A percentile compares a stretch with the other conserved stretches of the same genome.
phyloP scores from a whole-genome alignment of 2,113 vertebrate species.

The Sprattus sprattus region DNA sequence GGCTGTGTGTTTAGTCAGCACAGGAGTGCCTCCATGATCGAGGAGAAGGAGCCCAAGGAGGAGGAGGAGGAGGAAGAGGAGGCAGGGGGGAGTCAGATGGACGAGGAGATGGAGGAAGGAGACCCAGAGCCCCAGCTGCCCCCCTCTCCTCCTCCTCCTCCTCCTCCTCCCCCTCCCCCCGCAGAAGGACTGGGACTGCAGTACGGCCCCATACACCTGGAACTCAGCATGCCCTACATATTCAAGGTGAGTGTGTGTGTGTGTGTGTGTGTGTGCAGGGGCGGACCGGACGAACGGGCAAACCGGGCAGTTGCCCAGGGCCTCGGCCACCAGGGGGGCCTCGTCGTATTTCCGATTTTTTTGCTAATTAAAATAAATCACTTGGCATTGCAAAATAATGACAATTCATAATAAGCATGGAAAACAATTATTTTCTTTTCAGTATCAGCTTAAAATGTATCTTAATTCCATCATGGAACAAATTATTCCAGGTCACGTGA shows the following conservation, averaged over 20 bases:
- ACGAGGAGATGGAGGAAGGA: not conserved
- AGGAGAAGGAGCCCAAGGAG: not conserved
- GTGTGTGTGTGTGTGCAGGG: not conserved
- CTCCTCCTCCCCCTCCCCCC: not conserved
- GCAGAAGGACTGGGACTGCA: conserved; percentile 36
- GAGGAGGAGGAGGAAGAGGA: not conserved
- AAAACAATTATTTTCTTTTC: too few relatives aligned
- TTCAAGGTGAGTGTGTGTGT: conserved; percentile 60
- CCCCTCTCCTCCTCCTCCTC: not conserved
- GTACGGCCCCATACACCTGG: conserved; percentile 48
- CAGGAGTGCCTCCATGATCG: not conserved
- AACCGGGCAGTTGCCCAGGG: too few relatives aligned
- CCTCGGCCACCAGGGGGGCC: too few relatives aligned
- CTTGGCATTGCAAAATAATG: too few relatives aligned
- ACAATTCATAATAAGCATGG: too few relatives aligned
- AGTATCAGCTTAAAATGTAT: too few relatives aligned
- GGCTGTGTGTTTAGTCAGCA: too few relatives aligned
- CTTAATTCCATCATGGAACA: too few relatives aligned
- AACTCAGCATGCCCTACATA: conserved; percentile 56
- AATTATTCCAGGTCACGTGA: too few relatives aligned
- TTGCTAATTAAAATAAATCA: too few relatives aligned
- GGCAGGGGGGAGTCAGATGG: not conserved
- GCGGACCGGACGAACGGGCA: too few relatives aligned
- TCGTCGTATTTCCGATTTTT: too few relatives aligned
- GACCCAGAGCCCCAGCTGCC: conserved; percentile 35